Evolutionary conservation across 1,140 invertebrate genomes (phyloP).

Genomic region (Ceratina australensis): DNA sequence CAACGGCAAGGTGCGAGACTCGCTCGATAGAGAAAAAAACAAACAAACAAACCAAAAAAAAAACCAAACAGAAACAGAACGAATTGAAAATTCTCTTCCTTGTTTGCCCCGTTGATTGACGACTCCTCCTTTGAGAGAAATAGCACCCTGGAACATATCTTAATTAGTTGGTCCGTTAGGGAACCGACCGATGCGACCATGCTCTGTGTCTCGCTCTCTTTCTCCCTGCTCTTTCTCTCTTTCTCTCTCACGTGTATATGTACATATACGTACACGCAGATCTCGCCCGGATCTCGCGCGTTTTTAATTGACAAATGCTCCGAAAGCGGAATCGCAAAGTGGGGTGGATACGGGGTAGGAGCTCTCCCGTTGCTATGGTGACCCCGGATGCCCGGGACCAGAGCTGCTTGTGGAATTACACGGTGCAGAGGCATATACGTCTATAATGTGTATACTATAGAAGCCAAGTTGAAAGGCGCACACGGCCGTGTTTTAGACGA

Average conservation of each 20-base stretch:
- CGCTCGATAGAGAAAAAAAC: slow-evolving; percentile 37
- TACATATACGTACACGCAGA: background rate
- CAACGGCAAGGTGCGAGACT: slow-evolving; percentile 63
- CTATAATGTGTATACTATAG: slow-evolving; percentile 47
- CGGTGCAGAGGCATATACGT: slow-evolving; percentile 26
- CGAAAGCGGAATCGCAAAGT: slow-evolving; percentile 35
- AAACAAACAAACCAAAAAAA: too few species aligned
- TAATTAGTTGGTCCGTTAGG: slow-evolving; percentile 31
- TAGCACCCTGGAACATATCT: slow-evolving; percentile 11
- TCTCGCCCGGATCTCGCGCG: slow-evolving; percentile 10
- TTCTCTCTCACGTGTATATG: background rate
- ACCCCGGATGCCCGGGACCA: slow-evolving; percentile 76
- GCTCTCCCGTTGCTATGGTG: slow-evolving; percentile 72
- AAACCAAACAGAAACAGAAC: background rate
- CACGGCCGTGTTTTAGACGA: slow-evolving; percentile 36
- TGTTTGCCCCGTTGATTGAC: slow-evolving; percentile 8
- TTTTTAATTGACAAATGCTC: slow-evolving; percentile 34
- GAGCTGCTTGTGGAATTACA: slow-evolving; percentile 61
- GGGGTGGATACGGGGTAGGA: slow-evolving; percentile 65
- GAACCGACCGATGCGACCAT: slow-evolving; percentile 31
- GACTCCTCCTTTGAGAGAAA: background rate
- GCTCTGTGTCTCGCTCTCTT: background rate
- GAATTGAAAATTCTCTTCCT: background rate
- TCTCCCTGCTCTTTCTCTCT: background rate
- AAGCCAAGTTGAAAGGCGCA: slow-evolving; percentile 31